Percentiles rank a stretch among this genome's conserved stretches.
Evolutionary conservation across 2,113 vertebrate species (phyloP).

Genomic region (Dissostichus mawsoni): DNA sequence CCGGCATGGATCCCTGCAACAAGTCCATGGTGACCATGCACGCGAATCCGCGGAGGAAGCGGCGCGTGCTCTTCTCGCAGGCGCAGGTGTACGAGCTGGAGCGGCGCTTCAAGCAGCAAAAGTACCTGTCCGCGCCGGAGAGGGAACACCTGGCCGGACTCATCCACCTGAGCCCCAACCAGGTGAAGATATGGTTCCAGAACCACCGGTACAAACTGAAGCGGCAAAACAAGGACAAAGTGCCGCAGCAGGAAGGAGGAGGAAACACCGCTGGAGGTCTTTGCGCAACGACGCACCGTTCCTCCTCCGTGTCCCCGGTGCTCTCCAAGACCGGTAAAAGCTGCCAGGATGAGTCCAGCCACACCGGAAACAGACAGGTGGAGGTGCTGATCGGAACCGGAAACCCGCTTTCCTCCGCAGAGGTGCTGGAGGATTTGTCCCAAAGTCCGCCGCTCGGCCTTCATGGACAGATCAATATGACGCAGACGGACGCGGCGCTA

Average conservation of each 20-base stretch:
- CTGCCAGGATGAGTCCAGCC: constrained; percentile 71
- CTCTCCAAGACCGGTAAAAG: constrained; percentile 88
- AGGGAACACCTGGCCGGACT: constrained; percentile 93
- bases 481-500: constrained; percentile 86
- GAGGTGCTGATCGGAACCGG: constrained; percentile 61
- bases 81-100: constrained; percentile 95
- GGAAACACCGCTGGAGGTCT: constrained; percentile 54
- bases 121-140: constrained; percentile 95
- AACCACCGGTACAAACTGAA: constrained; percentile 98
- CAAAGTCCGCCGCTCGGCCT: constrained; percentile 86
- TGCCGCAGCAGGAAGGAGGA: constrained; percentile 79
- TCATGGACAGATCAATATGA: constrained; percentile 84
- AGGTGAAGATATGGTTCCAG: constrained; percentile 99
- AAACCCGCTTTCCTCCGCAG: constrained; percentile 79
- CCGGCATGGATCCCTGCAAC: constrained; percentile 86
- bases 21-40: constrained; percentile 90
- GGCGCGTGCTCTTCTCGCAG: constrained; percentile 94
- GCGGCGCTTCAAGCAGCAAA: constrained; percentile 93
- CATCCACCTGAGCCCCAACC: constrained; percentile 94
- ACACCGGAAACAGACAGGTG: constrained; percentile 52
- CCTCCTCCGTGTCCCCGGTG: constrained; percentile 83
- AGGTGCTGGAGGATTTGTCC: constrained; percentile 88
- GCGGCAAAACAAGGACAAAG: constrained; percentile 93
- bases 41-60: constrained; percentile 89
- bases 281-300: constrained; percentile 81